Evolutionary conservation across 2,797 vertebrate species (phyloP).

Genomic region (Parauchenoglanis punctatus): DNA sequence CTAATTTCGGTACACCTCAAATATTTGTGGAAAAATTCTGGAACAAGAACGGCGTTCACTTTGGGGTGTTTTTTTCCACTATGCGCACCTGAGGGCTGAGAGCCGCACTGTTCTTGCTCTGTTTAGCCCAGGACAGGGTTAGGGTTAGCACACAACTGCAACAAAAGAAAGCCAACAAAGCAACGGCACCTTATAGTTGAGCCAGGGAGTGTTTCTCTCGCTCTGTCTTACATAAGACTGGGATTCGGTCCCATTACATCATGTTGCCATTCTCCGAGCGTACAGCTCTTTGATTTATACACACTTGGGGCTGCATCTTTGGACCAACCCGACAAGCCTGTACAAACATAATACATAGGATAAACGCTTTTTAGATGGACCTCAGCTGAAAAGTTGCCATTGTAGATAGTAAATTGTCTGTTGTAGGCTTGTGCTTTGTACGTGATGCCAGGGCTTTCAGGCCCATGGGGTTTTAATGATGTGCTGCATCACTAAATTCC

Average conservation of each 20-base stretch:
- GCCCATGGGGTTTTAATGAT: slow-evolving; percentile 6
- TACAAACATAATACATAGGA: slow-evolving; percentile 19
- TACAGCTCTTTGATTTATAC: slow-evolving; percentile 29
- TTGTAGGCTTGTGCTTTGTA: slow-evolving; percentile 13
- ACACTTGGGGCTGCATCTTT: slow-evolving; percentile 8
- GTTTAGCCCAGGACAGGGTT: neutral
- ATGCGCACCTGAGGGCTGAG: slow-evolving; percentile 49
- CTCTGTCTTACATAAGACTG: slow-evolving; percentile 33
- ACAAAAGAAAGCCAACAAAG: slow-evolving; percentile 18
- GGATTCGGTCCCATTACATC: slow-evolving; percentile 34
- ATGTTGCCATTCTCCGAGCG: slow-evolving; percentile 21
- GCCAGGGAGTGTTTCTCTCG: slow-evolving; percentile 7
- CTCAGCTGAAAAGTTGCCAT: neutral
- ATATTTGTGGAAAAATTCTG: slow-evolving; percentile 64
- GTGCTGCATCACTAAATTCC: slow-evolving; percentile 23
- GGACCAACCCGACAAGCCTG: slow-evolving; percentile 6
- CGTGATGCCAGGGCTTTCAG: slow-evolving; percentile 2
- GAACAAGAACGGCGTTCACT: slow-evolving; percentile 47
- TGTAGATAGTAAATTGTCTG: slow-evolving; percentile 14
- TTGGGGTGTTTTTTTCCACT: slow-evolving; percentile 27
- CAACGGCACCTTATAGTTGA: neutral
- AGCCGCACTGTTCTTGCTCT: slow-evolving; percentile 11
- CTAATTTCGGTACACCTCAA: slow-evolving; percentile 71
- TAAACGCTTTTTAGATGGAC: slow-evolving; percentile 11
- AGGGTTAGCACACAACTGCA: neutral